Evolutionary conservation across 2,797 vertebrate species (phyloP).

Genomic region (Anguilla obscura): DNA sequence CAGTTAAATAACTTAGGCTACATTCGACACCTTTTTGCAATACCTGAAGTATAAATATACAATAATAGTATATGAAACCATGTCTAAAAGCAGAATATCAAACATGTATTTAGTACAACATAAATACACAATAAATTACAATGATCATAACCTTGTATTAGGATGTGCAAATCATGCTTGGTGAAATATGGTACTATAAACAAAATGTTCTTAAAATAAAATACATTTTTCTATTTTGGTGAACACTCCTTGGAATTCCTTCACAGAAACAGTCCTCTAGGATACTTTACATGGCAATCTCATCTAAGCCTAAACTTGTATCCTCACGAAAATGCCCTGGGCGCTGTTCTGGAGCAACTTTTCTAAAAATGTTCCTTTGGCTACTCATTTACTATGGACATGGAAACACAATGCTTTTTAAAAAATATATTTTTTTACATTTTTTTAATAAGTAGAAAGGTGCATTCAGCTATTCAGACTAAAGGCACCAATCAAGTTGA

Average conservation of each 20-base stretch:
- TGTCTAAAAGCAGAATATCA: neutral
- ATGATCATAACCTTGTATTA: neutral
- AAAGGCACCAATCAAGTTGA: neutral
- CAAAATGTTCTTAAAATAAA: neutral
- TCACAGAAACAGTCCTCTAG: neutral
- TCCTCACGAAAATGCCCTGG: neutral
- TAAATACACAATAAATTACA: neutral
- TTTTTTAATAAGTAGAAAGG: neutral
- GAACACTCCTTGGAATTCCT: neutral
- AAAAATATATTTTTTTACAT: neutral
- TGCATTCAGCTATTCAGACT: neutral
- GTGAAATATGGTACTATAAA: neutral
- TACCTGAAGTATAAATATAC: neutral
- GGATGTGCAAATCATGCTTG: neutral
- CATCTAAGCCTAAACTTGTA: neutral
- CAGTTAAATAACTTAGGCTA: neutral
- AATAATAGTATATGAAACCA: neutral
- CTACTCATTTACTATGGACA: neutral
- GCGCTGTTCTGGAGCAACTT: neutral
- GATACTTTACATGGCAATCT: neutral
- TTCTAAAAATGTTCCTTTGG: neutral
- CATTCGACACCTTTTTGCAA: neutral
- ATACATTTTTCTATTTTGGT: neutral
- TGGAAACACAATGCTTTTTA: neutral
- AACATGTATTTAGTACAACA: neutral